Percentiles rank a stretch among this genome's conserved stretches.
Conservation (phyloP, 2,113 vertebrate genomes). For the Daubentonia madagascariensis region DNA sequence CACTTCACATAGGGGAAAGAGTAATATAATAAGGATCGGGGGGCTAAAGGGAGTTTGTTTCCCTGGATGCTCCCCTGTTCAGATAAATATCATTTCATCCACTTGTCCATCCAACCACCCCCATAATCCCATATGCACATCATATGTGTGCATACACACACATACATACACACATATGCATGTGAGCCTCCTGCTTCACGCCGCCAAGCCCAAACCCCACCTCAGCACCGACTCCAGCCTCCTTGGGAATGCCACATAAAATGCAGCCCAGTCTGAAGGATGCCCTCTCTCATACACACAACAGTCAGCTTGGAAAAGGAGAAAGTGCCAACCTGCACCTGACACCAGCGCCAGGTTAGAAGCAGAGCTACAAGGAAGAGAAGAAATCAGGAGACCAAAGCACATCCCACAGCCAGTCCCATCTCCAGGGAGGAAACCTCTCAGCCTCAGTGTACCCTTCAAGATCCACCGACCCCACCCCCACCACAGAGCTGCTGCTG, state of each 20-base stretch:
- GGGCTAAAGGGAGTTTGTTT: background rate
- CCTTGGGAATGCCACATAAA: background rate
- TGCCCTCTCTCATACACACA: background rate
- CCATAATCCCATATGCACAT: background rate
- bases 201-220: background rate
- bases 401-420: background rate
- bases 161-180: rapidly evolving
- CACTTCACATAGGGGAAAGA: background rate
- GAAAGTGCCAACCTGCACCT: background rate
- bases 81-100: background rate
- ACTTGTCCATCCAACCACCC: background rate
- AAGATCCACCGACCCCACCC: background rate
- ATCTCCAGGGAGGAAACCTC: background rate
- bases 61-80: background rate
- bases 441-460: background rate
- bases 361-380: background rate
- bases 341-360: background rate
- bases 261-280: background rate
- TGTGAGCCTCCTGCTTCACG: background rate
- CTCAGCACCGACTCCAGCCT: background rate
- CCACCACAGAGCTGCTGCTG: background rate
- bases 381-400: background rate
- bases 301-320: background rate
- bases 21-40: background rate
- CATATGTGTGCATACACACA: rapidly evolving